Conservation (phyloP, 92 coral and sea anemone species). For the Zoanthus gigantus region DNA sequence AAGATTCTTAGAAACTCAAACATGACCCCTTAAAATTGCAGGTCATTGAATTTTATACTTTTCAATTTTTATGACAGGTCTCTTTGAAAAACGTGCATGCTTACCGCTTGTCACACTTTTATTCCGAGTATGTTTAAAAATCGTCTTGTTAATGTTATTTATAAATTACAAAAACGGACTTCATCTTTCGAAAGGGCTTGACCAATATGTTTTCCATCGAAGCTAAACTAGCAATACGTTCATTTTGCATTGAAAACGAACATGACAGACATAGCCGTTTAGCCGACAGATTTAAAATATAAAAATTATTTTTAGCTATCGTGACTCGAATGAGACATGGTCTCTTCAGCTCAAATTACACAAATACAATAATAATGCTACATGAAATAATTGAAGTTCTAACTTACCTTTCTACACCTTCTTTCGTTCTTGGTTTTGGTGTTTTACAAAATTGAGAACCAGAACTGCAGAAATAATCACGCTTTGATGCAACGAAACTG, state of each 20-base stretch:
- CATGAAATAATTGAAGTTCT: not conserved
- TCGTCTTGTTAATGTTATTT: not conserved
- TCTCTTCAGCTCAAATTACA: slow-evolving; percentile 11
- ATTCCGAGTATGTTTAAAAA: not conserved
- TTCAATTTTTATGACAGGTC: slow-evolving; percentile 19
- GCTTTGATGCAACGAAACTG: slow-evolving; percentile 36
- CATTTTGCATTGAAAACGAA: not conserved
- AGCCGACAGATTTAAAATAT: slow-evolving; percentile 41
- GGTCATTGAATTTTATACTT: not conserved
- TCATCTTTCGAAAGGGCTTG: not conserved
- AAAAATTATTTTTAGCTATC: slow-evolving; percentile 26
- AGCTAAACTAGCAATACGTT: not conserved
- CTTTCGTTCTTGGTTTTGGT: not conserved
- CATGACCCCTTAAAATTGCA: not conserved
- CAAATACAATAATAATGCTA: not conserved
- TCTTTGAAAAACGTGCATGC: not conserved
- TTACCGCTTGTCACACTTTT: not conserved
- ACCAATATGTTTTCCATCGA: not conserved
- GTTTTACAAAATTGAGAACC: not conserved
- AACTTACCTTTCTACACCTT: not conserved
- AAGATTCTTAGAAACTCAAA: not conserved
- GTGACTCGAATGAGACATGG: slow-evolving; percentile 28
- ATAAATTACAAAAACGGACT: not conserved
- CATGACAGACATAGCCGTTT: not conserved
- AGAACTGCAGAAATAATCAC: slow-evolving; percentile 16